Percentiles rank a stretch among this genome's conserved stretches.
phyloP scores from a whole-genome alignment of 2,113 vertebrate species.

The Bambusicola thoracicus region DNA sequence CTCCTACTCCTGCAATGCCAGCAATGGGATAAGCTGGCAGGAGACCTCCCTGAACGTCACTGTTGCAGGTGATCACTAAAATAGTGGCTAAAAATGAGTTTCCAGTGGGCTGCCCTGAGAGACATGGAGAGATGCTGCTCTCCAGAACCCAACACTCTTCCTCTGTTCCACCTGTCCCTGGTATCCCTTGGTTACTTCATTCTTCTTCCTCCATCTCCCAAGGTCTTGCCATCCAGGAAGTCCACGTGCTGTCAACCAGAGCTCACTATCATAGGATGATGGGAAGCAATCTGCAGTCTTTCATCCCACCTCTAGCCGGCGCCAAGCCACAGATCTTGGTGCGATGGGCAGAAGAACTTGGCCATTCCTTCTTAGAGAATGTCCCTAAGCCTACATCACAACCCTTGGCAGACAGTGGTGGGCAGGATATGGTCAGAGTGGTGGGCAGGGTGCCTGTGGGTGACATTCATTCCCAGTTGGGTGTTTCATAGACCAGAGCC shows the following conservation, averaged over 20 bases:
- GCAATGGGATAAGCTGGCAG: slow-evolving; percentile 32
- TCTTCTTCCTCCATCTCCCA: neutral
- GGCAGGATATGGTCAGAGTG: fast-evolving
- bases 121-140: neutral
- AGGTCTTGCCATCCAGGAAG: fast-evolving
- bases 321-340: neutral
- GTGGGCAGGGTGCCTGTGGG: fast-evolving
- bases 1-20: slow-evolving; percentile 58
- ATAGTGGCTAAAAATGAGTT: neutral
- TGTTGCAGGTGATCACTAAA: neutral
- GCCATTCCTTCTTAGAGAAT: neutral
- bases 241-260: fast-evolving
- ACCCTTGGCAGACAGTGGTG: neutral
- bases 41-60: slow-evolving; percentile 9
- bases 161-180: neutral
- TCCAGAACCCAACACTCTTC: fast-evolving
- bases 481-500: fast-evolving
- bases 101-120: neutral
- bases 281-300: neutral
- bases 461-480: fast-evolving
- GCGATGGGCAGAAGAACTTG: neutral
- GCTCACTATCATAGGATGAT: fast-evolving
- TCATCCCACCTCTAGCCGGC: neutral
- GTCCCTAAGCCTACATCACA: neutral
- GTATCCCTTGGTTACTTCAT: neutral